Evolutionary conservation across 2,113 vertebrate species (phyloP).

Genomic region (Dascyllus trimaculatus): DNA sequence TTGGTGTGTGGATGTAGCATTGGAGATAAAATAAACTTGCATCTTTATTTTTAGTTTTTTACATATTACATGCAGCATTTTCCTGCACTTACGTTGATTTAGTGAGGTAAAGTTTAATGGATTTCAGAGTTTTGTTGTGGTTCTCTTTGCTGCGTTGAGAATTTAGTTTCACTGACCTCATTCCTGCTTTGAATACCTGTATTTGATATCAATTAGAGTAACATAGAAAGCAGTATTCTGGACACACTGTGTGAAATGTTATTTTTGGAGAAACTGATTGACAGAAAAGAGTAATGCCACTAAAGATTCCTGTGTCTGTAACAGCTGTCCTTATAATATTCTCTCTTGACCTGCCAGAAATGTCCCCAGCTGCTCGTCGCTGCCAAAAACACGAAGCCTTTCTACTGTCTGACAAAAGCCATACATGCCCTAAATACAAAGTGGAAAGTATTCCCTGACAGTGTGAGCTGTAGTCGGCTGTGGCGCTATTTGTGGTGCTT

Average conservation of each 20-base stretch:
- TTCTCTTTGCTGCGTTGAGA: too few relatives aligned
- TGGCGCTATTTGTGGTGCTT: neutral
- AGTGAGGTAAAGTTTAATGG: too few relatives aligned
- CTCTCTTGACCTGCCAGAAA: slow-evolving; percentile 16
- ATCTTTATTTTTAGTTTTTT: too few relatives aligned
- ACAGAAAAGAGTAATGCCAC: slow-evolving; percentile 10
- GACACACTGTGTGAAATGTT: neutral
- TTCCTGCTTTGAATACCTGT: too few relatives aligned
- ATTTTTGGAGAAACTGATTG: neutral
- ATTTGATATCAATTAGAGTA: too few relatives aligned
- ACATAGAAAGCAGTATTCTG: too few relatives aligned
- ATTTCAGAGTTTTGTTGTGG: too few relatives aligned
- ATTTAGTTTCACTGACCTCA: too few relatives aligned
- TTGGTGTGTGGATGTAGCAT: too few relatives aligned
- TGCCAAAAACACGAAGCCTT: slow-evolving; percentile 17
- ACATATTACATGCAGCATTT: too few relatives aligned
- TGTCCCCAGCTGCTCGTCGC: neutral
- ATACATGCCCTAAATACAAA: neutral
- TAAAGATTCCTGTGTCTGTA: slow-evolving; percentile 1
- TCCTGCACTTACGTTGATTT: too few relatives aligned
- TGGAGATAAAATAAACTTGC: too few relatives aligned
- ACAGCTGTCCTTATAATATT: slow-evolving; percentile 28
- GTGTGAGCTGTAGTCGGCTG: neutral
- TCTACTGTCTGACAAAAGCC: slow-evolving; percentile 20
- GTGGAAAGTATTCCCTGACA: slow-evolving; percentile 4